Base-by-base conservation (phyloP, 2,113 vertebrate genomes). In the Zosterops hypoxanthus region DNA sequence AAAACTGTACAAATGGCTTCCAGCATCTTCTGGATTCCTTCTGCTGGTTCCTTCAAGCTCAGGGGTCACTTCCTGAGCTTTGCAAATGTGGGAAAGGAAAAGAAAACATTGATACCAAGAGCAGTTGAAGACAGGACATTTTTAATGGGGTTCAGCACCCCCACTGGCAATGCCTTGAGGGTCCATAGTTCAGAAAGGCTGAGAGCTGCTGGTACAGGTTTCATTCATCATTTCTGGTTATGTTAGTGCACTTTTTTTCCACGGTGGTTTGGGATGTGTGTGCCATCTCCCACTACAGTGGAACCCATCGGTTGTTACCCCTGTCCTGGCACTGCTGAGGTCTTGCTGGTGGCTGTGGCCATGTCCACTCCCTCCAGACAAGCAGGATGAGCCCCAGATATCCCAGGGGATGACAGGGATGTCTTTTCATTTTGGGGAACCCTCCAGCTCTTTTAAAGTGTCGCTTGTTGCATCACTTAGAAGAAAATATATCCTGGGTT, bases 231-330 rank as follows among this genome's bases (percentile, higher is more conserved):
- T 82, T 93, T 79, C 75, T 83, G 82, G 34, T 96, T 95, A 12
- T 31, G 66, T 96, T 92, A 47, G 78, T 96, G 96, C 96, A 97
- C 96, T 95, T 96, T 96, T 96, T 91, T 64, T 59, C 77, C 20
- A 1, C 65, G 4, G 92, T 75, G 95, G 89, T 46, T 60, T 3
- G 79, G 87, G 95, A 65, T 60, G 71, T 1, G 0, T 9, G 65
- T 11, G 47, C 79, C 73, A 11, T 82, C 89, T 86, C 79, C 91
- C 70, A 21, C 46, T 91, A 28, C 92, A 28, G 94, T 23, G 80
- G 93, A 90, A 93, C 76, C 94, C 87, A 21, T 84, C 21, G 39
- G 57, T 89, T 78, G 56, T 95, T 75, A 81, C n/a, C 83, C 82
- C 77, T 42, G 33, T 61, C 77, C 95, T 59, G 80, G 66, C 76